Conservation (phyloP, 2,113 vertebrate genomes). For the Neopipo cinnamomea region DNA sequence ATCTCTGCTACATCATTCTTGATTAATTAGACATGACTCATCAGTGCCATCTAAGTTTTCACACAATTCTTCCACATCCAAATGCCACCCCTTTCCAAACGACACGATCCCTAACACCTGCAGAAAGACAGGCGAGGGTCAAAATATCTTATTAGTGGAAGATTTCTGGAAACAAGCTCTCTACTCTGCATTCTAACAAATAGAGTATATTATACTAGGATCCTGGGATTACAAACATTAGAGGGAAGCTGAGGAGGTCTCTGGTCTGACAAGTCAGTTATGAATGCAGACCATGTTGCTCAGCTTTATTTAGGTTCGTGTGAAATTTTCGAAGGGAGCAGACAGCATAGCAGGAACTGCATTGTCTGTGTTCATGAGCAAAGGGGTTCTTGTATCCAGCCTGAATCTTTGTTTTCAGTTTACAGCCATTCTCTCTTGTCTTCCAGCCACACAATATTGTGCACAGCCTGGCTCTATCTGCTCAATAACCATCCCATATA, state of each 20-base stretch:
- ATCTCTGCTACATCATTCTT: not conserved
- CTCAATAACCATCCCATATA: not conserved
- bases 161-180: not conserved
- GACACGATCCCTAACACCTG: not conserved
- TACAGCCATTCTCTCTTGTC: not conserved
- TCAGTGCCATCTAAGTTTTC: not conserved
- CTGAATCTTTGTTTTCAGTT: not conserved
- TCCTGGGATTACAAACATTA: not conserved
- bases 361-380: not conserved
- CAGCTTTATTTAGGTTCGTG: not conserved
- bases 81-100: not conserved
- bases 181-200: not conserved
- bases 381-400: not conserved
- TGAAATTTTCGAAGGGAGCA: not conserved
- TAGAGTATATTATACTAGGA: not conserved
- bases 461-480: not conserved
- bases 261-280: not conserved
- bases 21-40: not conserved
- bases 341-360: not conserved
- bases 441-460: not conserved
- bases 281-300: not conserved
- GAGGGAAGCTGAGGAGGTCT: not conserved
- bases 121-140: not conserved
- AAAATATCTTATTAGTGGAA: not conserved
- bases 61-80: not conserved